A percentile compares a stretch with the other conserved stretches of the same genome.
Conservation (phyloP, 2,797 vertebrate genomes). For the Rhincodon typus region DNA sequence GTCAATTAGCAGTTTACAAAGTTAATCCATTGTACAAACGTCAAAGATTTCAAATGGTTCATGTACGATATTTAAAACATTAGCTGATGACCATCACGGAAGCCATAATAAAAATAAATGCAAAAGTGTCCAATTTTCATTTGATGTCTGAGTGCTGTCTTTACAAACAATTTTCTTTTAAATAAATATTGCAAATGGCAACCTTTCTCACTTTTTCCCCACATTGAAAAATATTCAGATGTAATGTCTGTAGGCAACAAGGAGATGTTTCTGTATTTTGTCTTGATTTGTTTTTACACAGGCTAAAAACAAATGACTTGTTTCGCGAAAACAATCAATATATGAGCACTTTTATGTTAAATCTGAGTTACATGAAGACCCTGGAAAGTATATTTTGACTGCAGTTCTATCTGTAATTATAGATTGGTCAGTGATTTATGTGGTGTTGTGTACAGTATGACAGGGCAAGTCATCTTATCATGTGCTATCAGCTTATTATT, state of each 20-base stretch:
- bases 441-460: no score
- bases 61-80: constrained; percentile 5
- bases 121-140: background rate
- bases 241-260: background rate
- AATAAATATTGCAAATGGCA: background rate
- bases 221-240: background rate
- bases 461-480: no score
- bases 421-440: no score
- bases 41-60: background rate
- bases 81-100: background rate
- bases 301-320: background rate
- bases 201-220: background rate
- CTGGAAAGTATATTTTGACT: background rate
- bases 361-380: background rate
- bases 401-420: no score
- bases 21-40: constrained; percentile 26
- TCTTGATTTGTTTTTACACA: background rate
- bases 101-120: background rate
- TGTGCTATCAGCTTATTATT: no score
- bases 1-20: constrained; percentile 30
- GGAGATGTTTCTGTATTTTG: background rate
- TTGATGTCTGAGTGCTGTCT: background rate
- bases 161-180: background rate
- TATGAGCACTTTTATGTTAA: background rate
- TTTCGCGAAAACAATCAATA: background rate